A percentile compares a stretch with the other conserved stretches of the same genome.
Evolutionary conservation across 2,113 vertebrate genomes (phyloP).

Genomic region (Damaliscus lunatus): DNA sequence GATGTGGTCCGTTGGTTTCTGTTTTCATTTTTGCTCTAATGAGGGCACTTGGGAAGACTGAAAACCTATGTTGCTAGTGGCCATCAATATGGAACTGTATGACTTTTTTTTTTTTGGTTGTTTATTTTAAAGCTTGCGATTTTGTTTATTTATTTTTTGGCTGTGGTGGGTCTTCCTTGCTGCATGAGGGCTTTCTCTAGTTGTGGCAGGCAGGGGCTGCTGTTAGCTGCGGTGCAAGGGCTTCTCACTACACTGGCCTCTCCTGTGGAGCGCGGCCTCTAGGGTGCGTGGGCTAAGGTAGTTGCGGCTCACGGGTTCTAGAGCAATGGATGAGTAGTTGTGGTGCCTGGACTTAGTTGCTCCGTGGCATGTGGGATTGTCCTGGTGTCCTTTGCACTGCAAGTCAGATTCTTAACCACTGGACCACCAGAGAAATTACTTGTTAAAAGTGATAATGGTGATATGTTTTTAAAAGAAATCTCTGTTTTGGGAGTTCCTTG

Average conservation of each 20-base stretch:
- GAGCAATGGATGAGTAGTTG: neutral
- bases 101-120: neutral
- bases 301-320: neutral
- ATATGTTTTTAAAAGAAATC: neutral
- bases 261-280: neutral
- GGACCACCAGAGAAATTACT: neutral
- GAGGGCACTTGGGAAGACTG: neutral
- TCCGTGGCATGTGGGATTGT: neutral
- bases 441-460: neutral
- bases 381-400: neutral
- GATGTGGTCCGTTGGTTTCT: neutral
- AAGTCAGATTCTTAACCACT: neutral
- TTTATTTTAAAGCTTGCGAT: neutral
- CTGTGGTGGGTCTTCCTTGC: neutral
- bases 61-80: neutral
- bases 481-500: neutral
- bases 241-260: neutral
- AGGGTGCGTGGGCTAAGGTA: neutral
- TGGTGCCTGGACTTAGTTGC: neutral
- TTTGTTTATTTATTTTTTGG: neutral
- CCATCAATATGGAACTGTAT: neutral
- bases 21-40: neutral
- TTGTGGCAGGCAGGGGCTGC: neutral
- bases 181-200: neutral
- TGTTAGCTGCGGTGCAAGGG: neutral